Conservation (phyloP, 2,888 invertebrate genomes). For the Sminthurinus aureus region DNA sequence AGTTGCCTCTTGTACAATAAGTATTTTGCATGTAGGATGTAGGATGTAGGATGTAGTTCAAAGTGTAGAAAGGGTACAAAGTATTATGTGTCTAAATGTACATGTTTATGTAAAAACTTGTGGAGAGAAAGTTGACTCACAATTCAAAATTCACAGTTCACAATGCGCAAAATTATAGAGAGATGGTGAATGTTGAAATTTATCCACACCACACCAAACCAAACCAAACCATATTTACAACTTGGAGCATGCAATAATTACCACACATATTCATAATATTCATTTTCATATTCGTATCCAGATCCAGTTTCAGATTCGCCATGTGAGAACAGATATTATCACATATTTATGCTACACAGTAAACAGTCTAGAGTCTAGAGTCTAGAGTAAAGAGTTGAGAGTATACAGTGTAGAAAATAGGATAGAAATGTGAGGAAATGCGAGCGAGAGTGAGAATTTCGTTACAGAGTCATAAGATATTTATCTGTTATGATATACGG, state of each 20-base stretch:
- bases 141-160: background rate
- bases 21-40: too few relatives aligned
- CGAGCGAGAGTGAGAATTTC: background rate
- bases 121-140: slow-evolving; percentile 6
- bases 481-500: too few relatives aligned
- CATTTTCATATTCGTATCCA: background rate
- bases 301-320: background rate
- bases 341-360: background rate
- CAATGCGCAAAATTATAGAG: slow-evolving; percentile 15
- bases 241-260: too few relatives aligned
- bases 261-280: background rate
- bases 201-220: background rate
- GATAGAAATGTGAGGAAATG: background rate
- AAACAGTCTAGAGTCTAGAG: too few relatives aligned
- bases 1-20: too few relatives aligned
- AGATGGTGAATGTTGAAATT: background rate
- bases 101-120: background rate
- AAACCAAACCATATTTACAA: background rate
- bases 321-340: background rate
- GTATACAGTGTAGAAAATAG: too few relatives aligned
- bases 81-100: background rate
- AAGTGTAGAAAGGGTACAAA: too few relatives aligned
- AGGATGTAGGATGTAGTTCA: too few relatives aligned
- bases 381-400: background rate
- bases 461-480: background rate